Evolutionary conservation across 2,113 vertebrate species (phyloP), one percentile per base, ranked within the genome.

Genomic region (Sitta europaea): DNA sequence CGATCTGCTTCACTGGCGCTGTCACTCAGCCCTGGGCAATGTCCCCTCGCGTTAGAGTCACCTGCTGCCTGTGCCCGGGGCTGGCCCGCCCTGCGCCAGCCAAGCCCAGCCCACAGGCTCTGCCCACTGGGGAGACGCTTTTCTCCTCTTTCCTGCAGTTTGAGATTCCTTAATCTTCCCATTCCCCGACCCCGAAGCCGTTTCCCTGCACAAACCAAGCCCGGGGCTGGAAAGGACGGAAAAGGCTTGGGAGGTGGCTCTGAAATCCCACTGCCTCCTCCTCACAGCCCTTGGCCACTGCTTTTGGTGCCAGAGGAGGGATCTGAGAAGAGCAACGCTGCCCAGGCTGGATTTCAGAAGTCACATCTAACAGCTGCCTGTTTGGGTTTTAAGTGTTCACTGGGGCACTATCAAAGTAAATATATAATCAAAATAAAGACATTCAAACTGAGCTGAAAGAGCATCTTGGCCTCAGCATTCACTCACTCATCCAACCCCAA

Each of bases 121-220:
- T 12, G 40, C 58, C 68, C 36, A 4, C 0, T 0, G 3, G 19
- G 14, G 18, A 47, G 8, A 17, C 1, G 8, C 8, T 51, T 58
- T 43, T 19, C 70, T 88, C 55, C 81, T 43, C 59, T 40, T 23
- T 29, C 31, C 53, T 8, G 20, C n/a, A 28, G 5, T 16, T 0
- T 47, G 55, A 35, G 55, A 16, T 50, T 47, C 67, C 42, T 62
- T 18, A 2, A 11, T n/a, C 51, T 33, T 33, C 67, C 35, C 62
- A 1, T 6, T 61, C 18, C 76, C 75, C 28, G n/a, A 8, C 65
- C 14, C 38, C 50, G 24, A 54, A 79, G 57, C 9, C 0, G 1
- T 43, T 88, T 45, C 62, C 47, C 67, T 3, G 25, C 28, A 24
- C 65, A 48, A 35, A 35, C 13, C 50, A 38, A 73, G 13, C 43